Percentiles rank a stretch among this genome's conserved stretches.
Evolutionary conservation across 2,888 invertebrate genomes (phyloP).

Genomic region (Panzeria rudis): DNA sequence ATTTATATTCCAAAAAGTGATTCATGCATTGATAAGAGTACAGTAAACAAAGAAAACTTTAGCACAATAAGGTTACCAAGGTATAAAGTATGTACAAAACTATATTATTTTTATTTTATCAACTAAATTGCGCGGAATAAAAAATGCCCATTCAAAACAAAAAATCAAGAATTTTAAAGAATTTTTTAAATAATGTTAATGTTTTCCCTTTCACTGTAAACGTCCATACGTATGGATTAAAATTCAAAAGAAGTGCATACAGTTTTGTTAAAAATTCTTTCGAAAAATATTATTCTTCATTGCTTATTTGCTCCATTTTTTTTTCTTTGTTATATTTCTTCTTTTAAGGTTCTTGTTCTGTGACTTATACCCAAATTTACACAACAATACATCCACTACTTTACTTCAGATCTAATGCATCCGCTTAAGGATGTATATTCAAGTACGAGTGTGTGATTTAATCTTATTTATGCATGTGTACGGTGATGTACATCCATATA

Average conservation of each 20-base stretch:
- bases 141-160: background rate
- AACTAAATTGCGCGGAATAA: background rate
- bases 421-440: slow-evolving; percentile 1
- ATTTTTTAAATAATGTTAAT: background rate
- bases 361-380: background rate
- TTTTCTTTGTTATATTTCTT: background rate
- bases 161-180: background rate
- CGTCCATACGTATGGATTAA: background rate
- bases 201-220: slow-evolving; percentile 10
- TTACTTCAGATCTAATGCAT: slow-evolving; percentile 6
- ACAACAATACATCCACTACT: slow-evolving; percentile 11
- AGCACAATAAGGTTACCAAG: too few relatives aligned
- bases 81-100: too few relatives aligned
- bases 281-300: slow-evolving; percentile 35
- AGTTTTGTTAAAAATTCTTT: slow-evolving; percentile 38
- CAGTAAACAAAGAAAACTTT: slow-evolving; percentile 8
- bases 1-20: background rate
- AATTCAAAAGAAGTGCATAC: slow-evolving; percentile 14
- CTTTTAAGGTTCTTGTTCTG: slow-evolving; percentile 6
- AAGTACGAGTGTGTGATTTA: slow-evolving; percentile 16
- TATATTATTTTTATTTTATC: too few relatives aligned
- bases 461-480: slow-evolving; percentile 11
- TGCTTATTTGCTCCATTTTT: slow-evolving; percentile 1
- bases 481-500: background rate
- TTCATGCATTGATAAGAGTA: background rate